Base-by-base conservation (phyloP, 2,113 vertebrate species). In the Dicentrarchus labrax region DNA sequence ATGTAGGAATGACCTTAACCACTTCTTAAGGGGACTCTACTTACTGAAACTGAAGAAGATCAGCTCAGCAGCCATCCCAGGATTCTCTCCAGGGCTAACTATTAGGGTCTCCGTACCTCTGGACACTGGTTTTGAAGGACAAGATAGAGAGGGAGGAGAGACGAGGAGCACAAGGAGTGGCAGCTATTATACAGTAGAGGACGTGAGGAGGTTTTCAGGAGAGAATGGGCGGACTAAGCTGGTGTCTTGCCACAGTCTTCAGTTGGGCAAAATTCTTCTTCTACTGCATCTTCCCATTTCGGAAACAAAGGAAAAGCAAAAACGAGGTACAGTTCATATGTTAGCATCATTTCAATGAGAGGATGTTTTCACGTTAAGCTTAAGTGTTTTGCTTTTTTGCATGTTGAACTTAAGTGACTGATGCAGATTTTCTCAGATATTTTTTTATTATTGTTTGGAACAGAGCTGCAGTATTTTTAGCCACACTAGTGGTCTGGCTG, bases 211-310 rank as follows among this genome's bases (percentile, higher is more conserved):
- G 45, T 43, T 87, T 68, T 79, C 71, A n/a, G 19, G 43, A 69
- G 78, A 91, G 85, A 70, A 97, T 98, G 97, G 95, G 96, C 67
- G 89, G 95, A 72, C 88, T 96, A 57, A 85, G 91, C 86, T 96
- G 96, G 95, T 97, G 97, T 87, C 95, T 97, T 39, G 85, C 94
- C 39, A 93, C 93, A 2, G 71, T 97, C 85, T 89, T 96, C 90
- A 94, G 88, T 88, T 97, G 96, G 96, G 93, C 95, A 19, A 96
- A 96, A 91, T 96, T 94, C 73, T 70, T 97, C 71, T 95, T 97
- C 85, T 93, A 89, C 43, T 97, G 97, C 88, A 80, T 97, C 85
- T 93, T 97, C 77, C 96, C 96, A 0, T 94, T 96, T 83, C 85
- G 94, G 72, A 86, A 83, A 65, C 59, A 82, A 36, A 86, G 86